Percentiles rank a stretch among this genome's conserved stretches.
Evolutionary conservation across 2,888 invertebrate species (phyloP).

Genomic region (Lycaena phlaeas): DNA sequence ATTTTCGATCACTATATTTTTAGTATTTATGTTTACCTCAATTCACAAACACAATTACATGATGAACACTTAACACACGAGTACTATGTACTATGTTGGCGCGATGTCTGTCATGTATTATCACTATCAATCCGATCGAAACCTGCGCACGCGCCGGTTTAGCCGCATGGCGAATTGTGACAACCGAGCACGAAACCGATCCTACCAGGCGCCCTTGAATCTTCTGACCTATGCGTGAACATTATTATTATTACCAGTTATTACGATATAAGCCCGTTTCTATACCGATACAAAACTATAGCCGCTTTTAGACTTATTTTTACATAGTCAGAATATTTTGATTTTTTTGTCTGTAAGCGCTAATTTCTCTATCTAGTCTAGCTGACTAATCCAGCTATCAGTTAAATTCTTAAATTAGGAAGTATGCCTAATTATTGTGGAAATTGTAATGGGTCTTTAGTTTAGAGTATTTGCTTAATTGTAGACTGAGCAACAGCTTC

Average conservation of each 20-base stretch:
- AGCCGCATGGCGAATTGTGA: conserved; percentile 57
- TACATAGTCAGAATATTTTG: too few relatives aligned
- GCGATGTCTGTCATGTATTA: conserved; percentile 11
- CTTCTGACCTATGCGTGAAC: conserved; percentile 27
- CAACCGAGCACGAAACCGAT: conserved; percentile 29
- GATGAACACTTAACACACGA: conserved; percentile 12
- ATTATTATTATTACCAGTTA: conserved; percentile 35
- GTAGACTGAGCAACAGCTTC: too few relatives aligned
- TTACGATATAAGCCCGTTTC: conserved; percentile 19
- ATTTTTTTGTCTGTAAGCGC: too few relatives aligned
- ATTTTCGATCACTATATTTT: too few relatives aligned
- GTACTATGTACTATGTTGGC: conserved; percentile 6
- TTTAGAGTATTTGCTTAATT: too few relatives aligned
- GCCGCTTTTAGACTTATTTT: too few relatives aligned
- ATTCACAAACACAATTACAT: conserved; percentile 8
- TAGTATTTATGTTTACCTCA: neutral
- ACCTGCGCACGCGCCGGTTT: conserved; percentile 21
- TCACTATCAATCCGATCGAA: conserved; percentile 17
- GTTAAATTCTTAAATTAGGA: too few relatives aligned
- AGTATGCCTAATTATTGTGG: too few relatives aligned
- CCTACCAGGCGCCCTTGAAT: conserved; percentile 38
- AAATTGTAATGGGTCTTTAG: too few relatives aligned
- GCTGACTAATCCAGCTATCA: too few relatives aligned
- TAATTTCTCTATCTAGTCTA: too few relatives aligned
- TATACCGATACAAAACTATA: too few relatives aligned